phyloP scores from a whole-genome alignment of 2,113 vertebrate species.

The Pantherophis guttatus region DNA sequence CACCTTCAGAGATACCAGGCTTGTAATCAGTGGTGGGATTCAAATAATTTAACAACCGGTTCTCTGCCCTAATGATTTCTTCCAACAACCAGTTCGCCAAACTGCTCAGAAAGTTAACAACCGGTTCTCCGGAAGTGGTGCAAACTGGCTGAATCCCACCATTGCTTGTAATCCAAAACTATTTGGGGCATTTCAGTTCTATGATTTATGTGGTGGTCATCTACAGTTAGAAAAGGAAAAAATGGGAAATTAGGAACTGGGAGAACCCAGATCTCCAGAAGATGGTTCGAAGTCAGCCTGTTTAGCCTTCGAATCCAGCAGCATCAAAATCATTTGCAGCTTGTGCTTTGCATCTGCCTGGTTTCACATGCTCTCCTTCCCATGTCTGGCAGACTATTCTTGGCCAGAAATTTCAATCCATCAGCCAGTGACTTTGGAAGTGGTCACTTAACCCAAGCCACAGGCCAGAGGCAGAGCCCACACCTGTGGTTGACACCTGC shows the following conservation, averaged over 20 bases:
- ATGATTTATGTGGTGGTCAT: too few relatives aligned
- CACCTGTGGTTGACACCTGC: background rate
- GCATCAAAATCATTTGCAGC: background rate
- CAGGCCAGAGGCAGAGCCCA: background rate
- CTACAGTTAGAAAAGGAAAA: background rate
- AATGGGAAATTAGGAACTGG: too few relatives aligned
- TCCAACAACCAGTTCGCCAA: too few relatives aligned
- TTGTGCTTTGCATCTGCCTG: background rate
- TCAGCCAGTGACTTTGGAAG: constrained; percentile 17
- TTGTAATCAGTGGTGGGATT: too few relatives aligned
- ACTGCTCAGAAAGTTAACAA: too few relatives aligned
- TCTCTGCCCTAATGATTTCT: too few relatives aligned
- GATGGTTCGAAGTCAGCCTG: background rate
- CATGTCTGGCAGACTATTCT: background rate
- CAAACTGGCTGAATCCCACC: too few relatives aligned
- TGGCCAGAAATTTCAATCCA: background rate
- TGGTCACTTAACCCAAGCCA: constrained; percentile 8
- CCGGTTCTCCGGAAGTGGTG: too few relatives aligned
- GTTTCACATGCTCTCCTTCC: background rate
- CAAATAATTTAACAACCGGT: too few relatives aligned
- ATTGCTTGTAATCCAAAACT: too few relatives aligned
- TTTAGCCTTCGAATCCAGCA: background rate
- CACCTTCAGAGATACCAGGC: too few relatives aligned
- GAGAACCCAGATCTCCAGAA: background rate
- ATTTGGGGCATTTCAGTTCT: background rate